phyloP scores from a whole-genome alignment of 1,140 invertebrate species.

The Heliconius himera region DNA sequence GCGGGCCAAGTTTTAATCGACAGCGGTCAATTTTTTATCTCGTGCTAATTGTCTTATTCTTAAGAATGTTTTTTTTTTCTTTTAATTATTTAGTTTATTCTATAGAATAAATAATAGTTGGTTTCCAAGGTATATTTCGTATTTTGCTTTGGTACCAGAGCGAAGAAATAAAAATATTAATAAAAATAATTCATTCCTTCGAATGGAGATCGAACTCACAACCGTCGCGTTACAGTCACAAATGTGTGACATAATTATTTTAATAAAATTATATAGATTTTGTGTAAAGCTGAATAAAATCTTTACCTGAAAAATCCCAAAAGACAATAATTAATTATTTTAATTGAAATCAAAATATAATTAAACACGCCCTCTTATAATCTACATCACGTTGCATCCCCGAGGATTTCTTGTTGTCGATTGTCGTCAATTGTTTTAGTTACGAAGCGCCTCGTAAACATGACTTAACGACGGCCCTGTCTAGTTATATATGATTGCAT shows the following conservation, averaged over 20 bases:
- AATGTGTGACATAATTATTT: no score
- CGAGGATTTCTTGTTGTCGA: conserved; percentile 57
- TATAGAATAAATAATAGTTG: not conserved
- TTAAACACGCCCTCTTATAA: conserved; percentile 11
- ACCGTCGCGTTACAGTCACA: no score
- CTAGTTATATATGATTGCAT: conserved; percentile 13
- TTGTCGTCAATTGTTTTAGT: conserved; percentile 69
- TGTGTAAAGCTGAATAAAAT: not conserved
- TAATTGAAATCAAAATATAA: not conserved
- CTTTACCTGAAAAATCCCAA: no score
- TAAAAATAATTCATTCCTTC: no score
- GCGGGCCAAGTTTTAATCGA: conserved; percentile 48
- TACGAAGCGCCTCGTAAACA: conserved; percentile 61
- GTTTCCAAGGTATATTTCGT: not conserved
- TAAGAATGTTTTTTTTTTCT: conserved; percentile 10
- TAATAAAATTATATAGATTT: not conserved
- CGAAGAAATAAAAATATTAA: no score
- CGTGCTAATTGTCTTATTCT: conserved; percentile 35
- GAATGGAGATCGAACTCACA: no score
- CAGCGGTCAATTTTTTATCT: conserved; percentile 41
- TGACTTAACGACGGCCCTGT: conserved; percentile 50
- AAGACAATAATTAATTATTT: not conserved
- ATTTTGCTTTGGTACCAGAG: no score
- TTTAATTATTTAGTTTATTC: not conserved
- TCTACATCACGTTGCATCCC: conserved; percentile 35